These are phyloP conservation scores for Urocyon cinereoargenteus DNA, from an alignment of 2,797 vertebrate genomes.

Conservation along the genomic window DNA sequence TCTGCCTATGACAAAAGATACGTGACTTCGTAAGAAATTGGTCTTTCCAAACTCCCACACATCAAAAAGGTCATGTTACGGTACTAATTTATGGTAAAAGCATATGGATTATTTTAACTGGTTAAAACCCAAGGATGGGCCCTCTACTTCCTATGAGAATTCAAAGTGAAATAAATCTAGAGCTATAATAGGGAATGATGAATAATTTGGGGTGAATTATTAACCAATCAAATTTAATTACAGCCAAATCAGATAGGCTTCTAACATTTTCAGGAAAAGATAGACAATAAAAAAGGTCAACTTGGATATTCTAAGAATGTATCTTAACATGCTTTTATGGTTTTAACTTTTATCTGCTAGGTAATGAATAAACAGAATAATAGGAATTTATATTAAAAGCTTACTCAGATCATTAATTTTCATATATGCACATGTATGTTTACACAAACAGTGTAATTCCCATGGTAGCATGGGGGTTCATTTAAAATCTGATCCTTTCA, in stretches of 20 bases:
- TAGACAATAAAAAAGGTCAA: neutral
- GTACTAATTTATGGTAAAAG: neutral
- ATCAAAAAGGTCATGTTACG: neutral
- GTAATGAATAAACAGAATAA: neutral
- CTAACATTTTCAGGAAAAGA: neutral
- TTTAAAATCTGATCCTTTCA: neutral
- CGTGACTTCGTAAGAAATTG: neutral
- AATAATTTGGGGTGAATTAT: neutral
- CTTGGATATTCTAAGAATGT: neutral
- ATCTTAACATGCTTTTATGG: neutral
- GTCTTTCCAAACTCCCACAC: neutral
- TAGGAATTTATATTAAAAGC: neutral
- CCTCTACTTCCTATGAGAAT: neutral
- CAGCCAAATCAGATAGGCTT: neutral
- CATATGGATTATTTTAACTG: neutral
- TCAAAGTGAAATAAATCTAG: neutral
- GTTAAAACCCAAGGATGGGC: neutral
- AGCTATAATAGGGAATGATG: neutral
- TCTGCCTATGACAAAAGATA: neutral
- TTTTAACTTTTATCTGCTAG: neutral
- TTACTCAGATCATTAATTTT: neutral
- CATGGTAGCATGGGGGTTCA: neutral
- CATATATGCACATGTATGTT: neutral
- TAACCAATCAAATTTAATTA: neutral
- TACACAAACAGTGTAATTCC: neutral